Evolutionary conservation across 2,113 vertebrate genomes (phyloP).

Genomic region (Eira barbara): DNA sequence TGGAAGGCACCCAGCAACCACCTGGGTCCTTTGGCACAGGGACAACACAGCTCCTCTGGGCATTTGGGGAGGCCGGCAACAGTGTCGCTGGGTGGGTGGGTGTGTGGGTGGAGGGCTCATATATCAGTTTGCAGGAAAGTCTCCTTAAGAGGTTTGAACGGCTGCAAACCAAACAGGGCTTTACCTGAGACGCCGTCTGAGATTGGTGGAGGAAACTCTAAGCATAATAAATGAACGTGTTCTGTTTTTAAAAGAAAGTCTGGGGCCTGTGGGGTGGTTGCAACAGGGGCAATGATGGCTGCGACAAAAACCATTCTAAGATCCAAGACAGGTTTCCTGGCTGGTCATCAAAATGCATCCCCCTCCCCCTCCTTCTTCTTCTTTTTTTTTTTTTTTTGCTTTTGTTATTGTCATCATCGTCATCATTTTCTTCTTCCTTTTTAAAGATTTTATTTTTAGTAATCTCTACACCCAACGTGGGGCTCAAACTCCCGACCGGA

Average conservation of each 20-base stretch:
- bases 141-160: not conserved
- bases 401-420: not conserved
- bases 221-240: not conserved
- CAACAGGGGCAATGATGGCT: not conserved
- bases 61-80: not conserved
- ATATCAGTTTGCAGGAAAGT: not conserved
- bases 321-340: not conserved
- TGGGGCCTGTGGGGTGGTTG: not conserved
- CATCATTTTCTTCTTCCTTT: not conserved
- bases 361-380: too few species aligned
- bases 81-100: not conserved
- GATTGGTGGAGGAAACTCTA: not conserved
- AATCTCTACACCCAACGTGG: not conserved
- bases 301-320: not conserved
- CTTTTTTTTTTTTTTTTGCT: not conserved
- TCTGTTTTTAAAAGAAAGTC: not conserved
- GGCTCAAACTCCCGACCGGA: not conserved
- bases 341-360: not conserved
- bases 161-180: slow-evolving; percentile 5
- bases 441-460: not conserved
- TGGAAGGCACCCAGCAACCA: not conserved
- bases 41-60: not conserved
- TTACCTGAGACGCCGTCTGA: not conserved
- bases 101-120: not conserved
- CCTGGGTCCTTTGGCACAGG: not conserved